Conservation (phyloP, 2,113 vertebrate genomes). For the Plectropomus leopardus region DNA sequence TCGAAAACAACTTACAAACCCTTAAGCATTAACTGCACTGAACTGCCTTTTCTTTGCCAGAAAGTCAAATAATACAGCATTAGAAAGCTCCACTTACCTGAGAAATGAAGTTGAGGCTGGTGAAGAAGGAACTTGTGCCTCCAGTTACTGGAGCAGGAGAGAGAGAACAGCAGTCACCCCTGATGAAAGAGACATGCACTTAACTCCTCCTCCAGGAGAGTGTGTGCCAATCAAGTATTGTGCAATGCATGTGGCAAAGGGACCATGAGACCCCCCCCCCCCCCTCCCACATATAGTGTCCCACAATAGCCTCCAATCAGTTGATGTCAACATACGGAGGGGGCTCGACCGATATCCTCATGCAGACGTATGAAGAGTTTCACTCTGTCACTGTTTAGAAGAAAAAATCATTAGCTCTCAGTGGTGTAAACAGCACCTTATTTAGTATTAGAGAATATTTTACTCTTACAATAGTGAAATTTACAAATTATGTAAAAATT, state of each 20-base stretch:
- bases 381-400: background rate
- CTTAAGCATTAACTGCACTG: background rate
- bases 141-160: slow-evolving; percentile 83
- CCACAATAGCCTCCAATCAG: slow-evolving; percentile 57
- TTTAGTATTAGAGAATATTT: background rate
- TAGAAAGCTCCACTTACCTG: slow-evolving; percentile 70
- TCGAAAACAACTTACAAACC: background rate
- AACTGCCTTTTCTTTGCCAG: background rate
- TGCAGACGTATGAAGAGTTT: background rate
- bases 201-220: slow-evolving; percentile 84
- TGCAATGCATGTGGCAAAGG: slow-evolving; percentile 63
- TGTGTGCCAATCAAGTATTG: slow-evolving; percentile 77
- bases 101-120: slow-evolving; percentile 76
- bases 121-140: slow-evolving; percentile 79
- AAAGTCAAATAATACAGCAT: background rate
- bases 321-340: slow-evolving; percentile 51
- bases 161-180: slow-evolving; percentile 73
- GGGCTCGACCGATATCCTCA: background rate
- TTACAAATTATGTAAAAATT: background rate
- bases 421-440: background rate
- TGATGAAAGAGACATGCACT: slow-evolving; percentile 64
- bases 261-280: slow-evolving; percentile 16
- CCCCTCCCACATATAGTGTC: slow-evolving; percentile 22
- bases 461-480: background rate
- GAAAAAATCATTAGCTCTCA: background rate